Evolutionary conservation across 35 echinoderm and acorn worm species (phyloP).

Genomic region (Ptychodera flava): DNA sequence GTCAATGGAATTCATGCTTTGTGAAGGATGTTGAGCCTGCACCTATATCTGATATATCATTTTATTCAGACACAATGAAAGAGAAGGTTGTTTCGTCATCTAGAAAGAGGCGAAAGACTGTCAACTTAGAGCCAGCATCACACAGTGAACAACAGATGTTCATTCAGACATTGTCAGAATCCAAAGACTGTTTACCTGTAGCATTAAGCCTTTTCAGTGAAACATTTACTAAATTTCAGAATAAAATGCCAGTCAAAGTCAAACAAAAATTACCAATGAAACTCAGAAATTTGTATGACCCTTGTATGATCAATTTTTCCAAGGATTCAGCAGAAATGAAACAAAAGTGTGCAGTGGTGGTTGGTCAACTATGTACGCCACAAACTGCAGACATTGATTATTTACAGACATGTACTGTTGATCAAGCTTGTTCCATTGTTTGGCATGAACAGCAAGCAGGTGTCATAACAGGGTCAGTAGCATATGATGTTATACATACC

Average conservation of each 20-base stretch:
- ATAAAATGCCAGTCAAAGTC: background rate
- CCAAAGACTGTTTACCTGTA: background rate
- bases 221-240: background rate
- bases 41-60: background rate
- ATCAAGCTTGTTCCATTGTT: background rate
- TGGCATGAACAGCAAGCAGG: slow-evolving; percentile 15
- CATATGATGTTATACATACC: background rate
- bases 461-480: background rate
- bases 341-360: background rate
- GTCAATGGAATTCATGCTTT: slow-evolving; percentile 30
- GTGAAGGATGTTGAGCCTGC: slow-evolving; percentile 18
- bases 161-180: background rate
- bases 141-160: background rate
- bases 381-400: background rate
- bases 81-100: background rate
- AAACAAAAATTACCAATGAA: background rate
- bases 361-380: background rate
- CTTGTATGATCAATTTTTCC: too few relatives aligned
- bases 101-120: background rate
- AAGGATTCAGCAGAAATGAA: background rate
- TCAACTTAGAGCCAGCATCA: background rate
- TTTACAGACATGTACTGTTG: background rate
- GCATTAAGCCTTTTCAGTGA: background rate
- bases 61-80: slow-evolving; percentile 8
- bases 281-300: background rate